Evolutionary conservation across 2,888 invertebrate genomes (phyloP).

Genomic region (Diadromus collaris): DNA sequence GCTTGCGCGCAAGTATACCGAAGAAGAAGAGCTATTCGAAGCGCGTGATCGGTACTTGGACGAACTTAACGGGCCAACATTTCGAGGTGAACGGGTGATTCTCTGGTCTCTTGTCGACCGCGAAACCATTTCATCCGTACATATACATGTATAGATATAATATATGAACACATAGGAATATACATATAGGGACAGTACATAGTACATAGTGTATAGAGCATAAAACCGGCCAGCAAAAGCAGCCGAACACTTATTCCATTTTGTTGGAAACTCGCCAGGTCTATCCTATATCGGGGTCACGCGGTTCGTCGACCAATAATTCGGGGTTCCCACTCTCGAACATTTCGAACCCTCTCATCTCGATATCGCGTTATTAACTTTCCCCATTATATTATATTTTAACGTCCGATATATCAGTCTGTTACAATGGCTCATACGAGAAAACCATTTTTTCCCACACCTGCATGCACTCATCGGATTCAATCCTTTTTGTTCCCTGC

Average conservation of each 20-base stretch:
- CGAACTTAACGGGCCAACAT: constrained; percentile 54
- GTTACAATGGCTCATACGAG: constrained; percentile 44
- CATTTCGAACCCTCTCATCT: constrained; percentile 22
- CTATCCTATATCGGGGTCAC: constrained; percentile 53
- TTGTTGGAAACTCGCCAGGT: constrained; percentile 58
- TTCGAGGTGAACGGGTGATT: constrained; percentile 38
- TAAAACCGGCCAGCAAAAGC: constrained; percentile 50
- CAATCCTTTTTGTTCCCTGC: background rate
- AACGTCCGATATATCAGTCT: constrained; percentile 32
- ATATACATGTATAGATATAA: constrained; percentile 14
- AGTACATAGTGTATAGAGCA: constrained; percentile 9
- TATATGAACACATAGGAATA: background rate
- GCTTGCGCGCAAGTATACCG: constrained; percentile 17
- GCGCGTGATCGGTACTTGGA: constrained; percentile 52
- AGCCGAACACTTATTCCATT: constrained; percentile 51
- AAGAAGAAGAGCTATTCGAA: constrained; percentile 56
- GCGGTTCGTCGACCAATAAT: constrained; percentile 61
- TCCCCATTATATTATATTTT: constrained; percentile 55
- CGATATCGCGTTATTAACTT: constrained; percentile 55
- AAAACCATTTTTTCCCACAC: constrained; percentile 1
- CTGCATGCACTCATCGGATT: background rate
- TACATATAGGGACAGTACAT: constrained; percentile 11
- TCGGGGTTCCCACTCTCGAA: constrained; percentile 25
- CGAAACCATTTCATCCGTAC: constrained; percentile 50
- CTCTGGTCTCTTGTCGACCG: constrained; percentile 44